These are phyloP conservation scores for Characodon lateralis DNA, from an alignment of 2,797 vertebrate genomes.

Conservation along the genomic window DNA sequence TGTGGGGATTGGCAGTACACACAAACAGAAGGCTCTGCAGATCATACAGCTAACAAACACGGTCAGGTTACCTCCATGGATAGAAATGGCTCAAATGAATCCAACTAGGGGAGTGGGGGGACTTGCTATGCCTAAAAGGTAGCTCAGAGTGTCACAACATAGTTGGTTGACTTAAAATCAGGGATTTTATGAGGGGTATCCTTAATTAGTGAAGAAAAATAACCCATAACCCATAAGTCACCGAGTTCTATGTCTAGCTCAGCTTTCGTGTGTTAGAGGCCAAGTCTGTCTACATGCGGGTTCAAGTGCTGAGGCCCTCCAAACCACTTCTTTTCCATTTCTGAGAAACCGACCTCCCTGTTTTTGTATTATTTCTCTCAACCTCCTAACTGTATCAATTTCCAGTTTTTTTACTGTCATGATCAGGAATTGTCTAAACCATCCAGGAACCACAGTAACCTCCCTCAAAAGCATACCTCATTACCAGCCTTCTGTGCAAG, in stretches of 20 bases:
- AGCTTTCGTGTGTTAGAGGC: conserved; percentile 63
- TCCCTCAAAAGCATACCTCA: conserved; percentile 72
- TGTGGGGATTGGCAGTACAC: conserved; percentile 60
- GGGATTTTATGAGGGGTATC: conserved; percentile 20
- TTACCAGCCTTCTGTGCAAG: conserved; percentile 71
- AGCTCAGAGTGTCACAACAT: conserved; percentile 63
- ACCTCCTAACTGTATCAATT: conserved; percentile 61
- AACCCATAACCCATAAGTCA: conserved; percentile 67
- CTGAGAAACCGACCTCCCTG: conserved; percentile 79
- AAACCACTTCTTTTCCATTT: conserved; percentile 81
- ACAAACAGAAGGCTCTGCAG: conserved; percentile 65
- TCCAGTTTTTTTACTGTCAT: conserved; percentile 67
- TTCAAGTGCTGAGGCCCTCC: conserved; percentile 73
- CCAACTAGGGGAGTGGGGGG: conserved; percentile 44
- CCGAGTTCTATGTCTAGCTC: conserved; percentile 44
- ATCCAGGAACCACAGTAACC: conserved; percentile 80
- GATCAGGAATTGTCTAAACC: conserved; percentile 76
- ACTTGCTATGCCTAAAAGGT: conserved; percentile 53
- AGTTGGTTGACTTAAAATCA: conserved; percentile 21
- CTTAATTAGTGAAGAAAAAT: conserved; percentile 42
- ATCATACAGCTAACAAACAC: conserved; percentile 53
- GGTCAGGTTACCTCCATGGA: conserved; percentile 66
- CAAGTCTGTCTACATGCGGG: conserved; percentile 59
- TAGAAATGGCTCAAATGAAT: conserved; percentile 65
- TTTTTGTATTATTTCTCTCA: conserved; percentile 75